Evolutionary conservation across 2,113 vertebrate species (phyloP).

Genomic region (Damaliscus lunatus): DNA sequence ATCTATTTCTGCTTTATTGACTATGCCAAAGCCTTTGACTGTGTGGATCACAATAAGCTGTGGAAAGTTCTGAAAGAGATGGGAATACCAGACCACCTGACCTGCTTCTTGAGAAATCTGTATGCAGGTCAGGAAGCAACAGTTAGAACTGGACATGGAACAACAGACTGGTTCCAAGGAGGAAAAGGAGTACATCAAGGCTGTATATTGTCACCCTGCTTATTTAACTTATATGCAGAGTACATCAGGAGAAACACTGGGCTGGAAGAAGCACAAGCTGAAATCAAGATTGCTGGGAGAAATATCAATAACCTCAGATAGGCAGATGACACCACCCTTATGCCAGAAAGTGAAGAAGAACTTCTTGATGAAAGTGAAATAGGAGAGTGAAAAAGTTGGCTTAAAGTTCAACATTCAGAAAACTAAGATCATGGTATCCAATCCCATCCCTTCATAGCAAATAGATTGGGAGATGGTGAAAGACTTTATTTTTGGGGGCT

Average conservation of each 20-base stretch:
- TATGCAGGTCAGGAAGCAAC: too few species aligned
- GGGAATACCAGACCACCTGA: too few species aligned
- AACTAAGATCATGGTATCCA: not conserved
- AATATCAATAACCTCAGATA: not conserved
- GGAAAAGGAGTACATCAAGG: not conserved
- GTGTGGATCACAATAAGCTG: too few species aligned
- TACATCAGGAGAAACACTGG: not conserved
- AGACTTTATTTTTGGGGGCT: fast-evolving
- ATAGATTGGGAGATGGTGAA: not conserved
- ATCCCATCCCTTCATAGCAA: not conserved
- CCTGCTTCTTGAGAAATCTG: too few species aligned
- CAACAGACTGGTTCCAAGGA: too few species aligned
- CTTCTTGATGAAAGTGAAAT: not conserved
- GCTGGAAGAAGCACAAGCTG: not conserved
- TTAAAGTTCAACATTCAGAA: not conserved
- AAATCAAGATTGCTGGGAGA: not conserved
- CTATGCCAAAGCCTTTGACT: too few species aligned
- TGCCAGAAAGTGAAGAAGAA: not conserved
- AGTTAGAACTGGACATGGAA: too few species aligned
- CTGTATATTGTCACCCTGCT: not conserved
- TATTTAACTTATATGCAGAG: not conserved
- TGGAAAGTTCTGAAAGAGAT: too few species aligned
- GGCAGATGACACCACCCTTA: not conserved
- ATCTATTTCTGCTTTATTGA: too few species aligned
- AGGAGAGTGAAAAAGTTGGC: not conserved